phyloP scores from a whole-genome alignment of 2,113 vertebrate genomes.

The Fulmarus glacialis region DNA sequence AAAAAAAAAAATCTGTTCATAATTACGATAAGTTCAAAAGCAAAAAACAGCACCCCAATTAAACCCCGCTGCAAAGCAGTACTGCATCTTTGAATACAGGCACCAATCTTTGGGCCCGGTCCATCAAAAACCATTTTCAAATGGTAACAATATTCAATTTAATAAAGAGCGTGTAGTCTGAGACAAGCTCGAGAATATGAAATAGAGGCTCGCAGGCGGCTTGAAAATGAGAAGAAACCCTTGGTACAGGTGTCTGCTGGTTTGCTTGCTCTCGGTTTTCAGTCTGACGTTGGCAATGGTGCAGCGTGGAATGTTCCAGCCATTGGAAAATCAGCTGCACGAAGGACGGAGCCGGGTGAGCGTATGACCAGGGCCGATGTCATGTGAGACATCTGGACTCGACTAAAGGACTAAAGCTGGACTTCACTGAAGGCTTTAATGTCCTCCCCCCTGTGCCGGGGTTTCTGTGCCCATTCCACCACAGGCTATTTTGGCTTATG shows the following conservation, averaged over 20 bases:
- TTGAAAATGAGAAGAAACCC: neutral
- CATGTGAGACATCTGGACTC: neutral
- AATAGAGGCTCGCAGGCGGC: neutral
- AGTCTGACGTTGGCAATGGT: accelerated
- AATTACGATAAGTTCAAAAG: neutral
- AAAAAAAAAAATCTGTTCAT: neutral
- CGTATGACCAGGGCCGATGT: neutral
- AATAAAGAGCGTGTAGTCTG: accelerated
- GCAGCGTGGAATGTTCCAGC: neutral
- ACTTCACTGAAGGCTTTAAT: neutral
- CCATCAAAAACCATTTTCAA: neutral
- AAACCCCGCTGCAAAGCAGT: neutral
- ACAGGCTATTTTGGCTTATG: neutral
- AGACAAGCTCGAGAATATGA: neutral
- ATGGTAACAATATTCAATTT: neutral
- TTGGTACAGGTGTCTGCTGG: neutral
- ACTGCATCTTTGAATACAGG: neutral
- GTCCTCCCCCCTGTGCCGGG: neutral
- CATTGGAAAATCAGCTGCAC: neutral
- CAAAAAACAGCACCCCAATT: neutral
- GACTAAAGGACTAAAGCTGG: accelerated
- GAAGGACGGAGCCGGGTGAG: neutral
- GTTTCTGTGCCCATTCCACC: accelerated
- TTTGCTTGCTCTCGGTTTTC: neutral
- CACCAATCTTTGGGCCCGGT: neutral